Conservation (phyloP, 2,888 invertebrate genomes). For the Drosophila eohydei region DNA sequence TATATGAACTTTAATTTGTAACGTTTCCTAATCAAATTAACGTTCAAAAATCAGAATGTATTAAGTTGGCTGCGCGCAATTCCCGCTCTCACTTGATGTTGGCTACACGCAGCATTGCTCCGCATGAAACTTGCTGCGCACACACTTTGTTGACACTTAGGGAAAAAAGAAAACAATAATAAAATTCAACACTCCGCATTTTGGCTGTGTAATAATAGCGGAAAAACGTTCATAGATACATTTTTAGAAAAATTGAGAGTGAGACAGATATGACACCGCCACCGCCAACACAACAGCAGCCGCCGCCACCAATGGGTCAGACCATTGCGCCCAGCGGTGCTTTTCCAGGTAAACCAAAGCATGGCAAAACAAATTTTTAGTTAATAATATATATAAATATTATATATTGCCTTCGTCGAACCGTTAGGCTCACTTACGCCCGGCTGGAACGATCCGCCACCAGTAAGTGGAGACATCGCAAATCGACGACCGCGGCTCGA, state of each 20-base stretch:
- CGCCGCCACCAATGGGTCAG: conserved; percentile 66
- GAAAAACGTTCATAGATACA: conserved; percentile 18
- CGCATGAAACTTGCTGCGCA: conserved; percentile 11
- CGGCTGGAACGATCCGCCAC: conserved; percentile 85
- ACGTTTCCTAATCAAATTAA: conserved; percentile 46
- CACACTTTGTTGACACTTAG: conserved; percentile 1
- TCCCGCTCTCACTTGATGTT: conserved; percentile 9
- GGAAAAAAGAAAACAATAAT: conserved; percentile 11
- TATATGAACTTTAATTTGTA: not conserved
- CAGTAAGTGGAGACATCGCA: conserved; percentile 60
- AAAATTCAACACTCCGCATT: not conserved
- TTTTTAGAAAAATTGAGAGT: not conserved
- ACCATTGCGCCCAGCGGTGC: conserved; percentile 57
- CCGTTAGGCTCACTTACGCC: conserved; percentile 82
- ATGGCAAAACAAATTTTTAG: not conserved
- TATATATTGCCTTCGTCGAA: not conserved
- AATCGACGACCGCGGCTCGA: conserved; percentile 81
- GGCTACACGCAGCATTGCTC: conserved; percentile 12
- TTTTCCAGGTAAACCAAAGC: conserved; percentile 54
- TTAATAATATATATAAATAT: not conserved
- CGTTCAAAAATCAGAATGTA: conserved; percentile 25
- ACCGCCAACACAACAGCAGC: conserved; percentile 26
- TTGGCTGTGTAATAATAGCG: conserved; percentile 24
- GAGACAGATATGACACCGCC: conserved; percentile 35
- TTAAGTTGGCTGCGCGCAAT: conserved; percentile 38